Conservation (phyloP, 1,140 invertebrate genomes). For the Linepithema humile region DNA sequence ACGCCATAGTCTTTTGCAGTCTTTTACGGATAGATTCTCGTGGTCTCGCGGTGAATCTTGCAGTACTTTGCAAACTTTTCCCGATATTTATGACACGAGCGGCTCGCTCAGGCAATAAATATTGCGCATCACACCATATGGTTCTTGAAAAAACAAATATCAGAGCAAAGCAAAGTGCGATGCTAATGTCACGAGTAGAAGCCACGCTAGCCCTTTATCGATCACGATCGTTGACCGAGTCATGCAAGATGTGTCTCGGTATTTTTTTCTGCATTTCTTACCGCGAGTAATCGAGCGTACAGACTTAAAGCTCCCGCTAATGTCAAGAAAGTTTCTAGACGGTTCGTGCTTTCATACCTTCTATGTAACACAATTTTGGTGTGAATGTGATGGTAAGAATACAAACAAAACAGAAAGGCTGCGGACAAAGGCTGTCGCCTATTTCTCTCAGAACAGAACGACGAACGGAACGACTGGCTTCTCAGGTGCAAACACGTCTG, state of each 20-base stretch:
- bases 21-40: no score
- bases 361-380: not conserved
- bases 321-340: conserved; percentile 4
- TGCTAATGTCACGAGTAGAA: conserved; percentile 49
- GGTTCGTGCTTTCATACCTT: not conserved
- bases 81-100: conserved; percentile 40
- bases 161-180: not conserved
- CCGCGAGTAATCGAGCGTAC: conserved; percentile 2
- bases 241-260: conserved; percentile 24
- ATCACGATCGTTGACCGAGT: conserved; percentile 50
- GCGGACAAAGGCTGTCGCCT: not conserved
- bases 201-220: conserved; percentile 34
- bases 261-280: conserved; percentile 20
- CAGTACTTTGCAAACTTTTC: conserved; percentile 37
- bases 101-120: conserved; percentile 16
- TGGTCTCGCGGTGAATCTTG: conserved; percentile 13
- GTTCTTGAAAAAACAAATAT: conserved; percentile 32
- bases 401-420: not conserved
- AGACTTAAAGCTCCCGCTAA: not conserved
- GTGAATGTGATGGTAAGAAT: not conserved
- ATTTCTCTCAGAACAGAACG: not conserved
- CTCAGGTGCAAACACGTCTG: not conserved
- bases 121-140: not conserved
- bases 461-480: not conserved
- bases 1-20: no score